A percentile compares a stretch with the other conserved stretches of the same genome.
Conservation (phyloP, 1,140 invertebrate species). For the Drosophila fuyamai region DNA sequence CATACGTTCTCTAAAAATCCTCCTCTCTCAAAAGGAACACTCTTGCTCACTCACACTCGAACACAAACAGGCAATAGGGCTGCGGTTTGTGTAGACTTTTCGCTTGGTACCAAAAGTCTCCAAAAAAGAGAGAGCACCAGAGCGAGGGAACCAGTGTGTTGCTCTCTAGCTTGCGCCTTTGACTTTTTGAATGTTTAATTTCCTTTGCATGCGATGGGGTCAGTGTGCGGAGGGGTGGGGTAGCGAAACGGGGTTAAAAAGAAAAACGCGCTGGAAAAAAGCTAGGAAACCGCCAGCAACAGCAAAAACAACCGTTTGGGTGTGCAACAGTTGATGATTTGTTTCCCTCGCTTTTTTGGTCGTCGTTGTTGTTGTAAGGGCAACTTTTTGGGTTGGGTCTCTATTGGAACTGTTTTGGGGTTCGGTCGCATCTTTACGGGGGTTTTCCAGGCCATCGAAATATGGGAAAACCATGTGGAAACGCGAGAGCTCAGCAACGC, state of each 20-base stretch:
- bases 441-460: slow-evolving; percentile 35
- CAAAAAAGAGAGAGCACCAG: slow-evolving; percentile 38
- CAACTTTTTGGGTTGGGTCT: slow-evolving; percentile 74
- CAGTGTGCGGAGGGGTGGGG: slow-evolving; percentile 20
- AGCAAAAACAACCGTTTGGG: slow-evolving; percentile 57
- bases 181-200: slow-evolving; percentile 83
- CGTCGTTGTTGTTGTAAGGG: slow-evolving; percentile 54
- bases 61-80: slow-evolving; percentile 40
- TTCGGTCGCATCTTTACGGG: slow-evolving; percentile 61
- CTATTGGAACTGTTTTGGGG: slow-evolving; percentile 37
- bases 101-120: slow-evolving; percentile 63
- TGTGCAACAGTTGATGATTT: slow-evolving; percentile 61
- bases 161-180: slow-evolving; percentile 72
- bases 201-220: slow-evolving; percentile 70
- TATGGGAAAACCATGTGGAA: slow-evolving; percentile 76
- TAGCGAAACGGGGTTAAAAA: slow-evolving; percentile 81
- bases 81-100: slow-evolving; percentile 51
- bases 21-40: slow-evolving; percentile 72
- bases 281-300: slow-evolving; percentile 59
- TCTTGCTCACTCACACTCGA: slow-evolving; percentile 21
- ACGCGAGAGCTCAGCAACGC: slow-evolving; percentile 72
- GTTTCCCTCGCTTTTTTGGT: slow-evolving; percentile 29
- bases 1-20: slow-evolving; percentile 59
- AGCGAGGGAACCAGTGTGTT: slow-evolving; percentile 5
- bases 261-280: slow-evolving; percentile 79